Percentiles rank a stretch among this genome's conserved stretches.
These are phyloP conservation scores for Drosophila merina DNA, from an alignment of 2,888 invertebrate species.

Conservation along the genomic window DNA sequence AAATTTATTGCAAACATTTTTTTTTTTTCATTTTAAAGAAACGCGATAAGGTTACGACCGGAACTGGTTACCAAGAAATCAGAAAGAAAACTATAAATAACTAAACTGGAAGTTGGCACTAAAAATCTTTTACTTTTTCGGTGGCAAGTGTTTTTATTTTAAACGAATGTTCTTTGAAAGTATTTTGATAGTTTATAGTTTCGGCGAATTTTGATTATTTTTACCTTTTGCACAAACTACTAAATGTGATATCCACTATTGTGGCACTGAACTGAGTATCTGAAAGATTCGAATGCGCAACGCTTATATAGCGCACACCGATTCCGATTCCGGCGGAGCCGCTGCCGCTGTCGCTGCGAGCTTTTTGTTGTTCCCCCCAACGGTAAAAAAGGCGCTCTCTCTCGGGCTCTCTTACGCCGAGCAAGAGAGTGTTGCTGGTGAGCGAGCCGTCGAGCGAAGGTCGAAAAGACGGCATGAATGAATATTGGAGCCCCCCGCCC, in stretches of 20 bases:
- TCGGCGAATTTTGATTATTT: constrained; percentile 19
- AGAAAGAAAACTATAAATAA: constrained; percentile 27
- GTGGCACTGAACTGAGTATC: constrained; percentile 81
- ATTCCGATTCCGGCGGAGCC: constrained; percentile 50
- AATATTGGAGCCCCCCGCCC: constrained; percentile 47
- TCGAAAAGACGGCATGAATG: constrained; percentile 72
- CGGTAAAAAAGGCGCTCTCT: constrained; percentile 59
- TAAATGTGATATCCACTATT: constrained; percentile 81
- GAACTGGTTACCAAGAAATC: constrained; percentile 53
- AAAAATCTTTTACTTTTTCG: constrained; percentile 17
- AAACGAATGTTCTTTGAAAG: constrained; percentile 20
- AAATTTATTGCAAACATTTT: constrained; percentile 13
- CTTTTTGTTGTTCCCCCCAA: constrained; percentile 57
- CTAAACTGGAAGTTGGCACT: constrained; percentile 40
- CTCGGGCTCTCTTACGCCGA: constrained; percentile 14
- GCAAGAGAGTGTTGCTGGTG: constrained; percentile 44
- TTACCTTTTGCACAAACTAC: constrained; percentile 76
- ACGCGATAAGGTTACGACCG: constrained; percentile 65
- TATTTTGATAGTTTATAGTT: constrained; percentile 41
- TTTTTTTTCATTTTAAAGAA: constrained; percentile 43
- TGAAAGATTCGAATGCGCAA: constrained; percentile 77
- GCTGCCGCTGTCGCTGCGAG: constrained; percentile 44
- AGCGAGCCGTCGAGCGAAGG: constrained; percentile 56
- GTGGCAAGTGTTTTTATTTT: background rate
- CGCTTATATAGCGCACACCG: constrained; percentile 82